A percentile compares a stretch with the other conserved stretches of the same genome.
These are phyloP conservation scores for Platichthys stellatus DNA, from an alignment of 2,113 vertebrate genomes.

Conservation along the genomic window DNA sequence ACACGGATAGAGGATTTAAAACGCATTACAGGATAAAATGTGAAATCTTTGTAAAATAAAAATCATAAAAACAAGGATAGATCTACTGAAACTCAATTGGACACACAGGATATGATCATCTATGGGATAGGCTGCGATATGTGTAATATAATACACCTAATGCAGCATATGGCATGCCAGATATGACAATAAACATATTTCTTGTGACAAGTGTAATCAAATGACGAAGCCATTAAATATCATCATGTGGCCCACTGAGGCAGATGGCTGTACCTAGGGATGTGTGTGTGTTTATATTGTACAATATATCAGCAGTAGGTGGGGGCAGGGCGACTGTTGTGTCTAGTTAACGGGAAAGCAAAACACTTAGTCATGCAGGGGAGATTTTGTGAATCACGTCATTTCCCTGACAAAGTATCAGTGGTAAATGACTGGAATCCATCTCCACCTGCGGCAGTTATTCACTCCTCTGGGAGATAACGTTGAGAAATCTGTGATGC, in stretches of 20 bases:
- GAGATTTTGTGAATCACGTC: constrained; percentile 53
- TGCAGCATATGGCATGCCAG: constrained; percentile 61
- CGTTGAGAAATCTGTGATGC: constrained; percentile 3
- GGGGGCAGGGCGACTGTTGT: constrained; percentile 54
- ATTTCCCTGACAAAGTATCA: constrained; percentile 62
- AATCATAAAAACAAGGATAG: constrained; percentile 5
- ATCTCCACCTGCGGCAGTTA: constrained; percentile 16
- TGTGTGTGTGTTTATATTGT: constrained; percentile 66
- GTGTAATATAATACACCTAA: constrained; percentile 72
- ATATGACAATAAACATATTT: constrained; percentile 76
- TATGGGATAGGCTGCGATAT: constrained; percentile 59
- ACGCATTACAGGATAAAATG: constrained; percentile 24
- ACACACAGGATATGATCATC: constrained; percentile 12
- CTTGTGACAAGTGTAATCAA: constrained; percentile 74
- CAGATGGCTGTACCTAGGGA: constrained; percentile 64
- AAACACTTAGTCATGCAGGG: constrained; percentile 58
- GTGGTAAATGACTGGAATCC: constrained; percentile 62
- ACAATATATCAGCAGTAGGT: constrained; percentile 64
- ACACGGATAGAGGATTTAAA: constrained; percentile 35
- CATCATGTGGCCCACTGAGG: constrained; percentile 58
- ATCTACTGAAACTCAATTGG: constrained; percentile 49
- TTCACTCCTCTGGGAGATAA: constrained; percentile 43
- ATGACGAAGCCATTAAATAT: constrained; percentile 72
- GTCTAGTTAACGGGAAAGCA: constrained; percentile 63
- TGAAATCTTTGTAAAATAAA: constrained; percentile 13